A percentile compares a stretch with the other conserved stretches of the same genome.
phyloP scores from a whole-genome alignment of 2,888 invertebrate genomes.

The Lucinisca nassula region DNA sequence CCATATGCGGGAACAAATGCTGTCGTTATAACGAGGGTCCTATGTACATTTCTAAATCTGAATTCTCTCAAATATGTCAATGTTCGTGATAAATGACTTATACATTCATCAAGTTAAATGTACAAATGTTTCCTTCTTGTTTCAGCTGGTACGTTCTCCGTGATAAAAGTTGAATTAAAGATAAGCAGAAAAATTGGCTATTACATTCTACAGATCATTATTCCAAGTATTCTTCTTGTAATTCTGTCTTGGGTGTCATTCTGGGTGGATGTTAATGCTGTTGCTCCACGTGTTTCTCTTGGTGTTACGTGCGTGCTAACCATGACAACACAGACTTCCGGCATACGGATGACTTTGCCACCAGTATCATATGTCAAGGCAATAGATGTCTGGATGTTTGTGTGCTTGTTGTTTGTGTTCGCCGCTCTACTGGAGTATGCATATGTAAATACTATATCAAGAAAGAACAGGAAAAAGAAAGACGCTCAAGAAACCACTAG shows the following conservation, averaged over 20 bases:
- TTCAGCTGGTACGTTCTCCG: slow-evolving; percentile 47
- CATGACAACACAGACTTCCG: slow-evolving; percentile 71
- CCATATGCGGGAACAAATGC: too few species aligned
- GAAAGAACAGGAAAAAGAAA: neutral
- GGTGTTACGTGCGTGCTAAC: slow-evolving; percentile 70
- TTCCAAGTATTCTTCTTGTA: slow-evolving; percentile 89
- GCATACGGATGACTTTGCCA: slow-evolving; percentile 58
- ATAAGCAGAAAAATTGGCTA: slow-evolving; percentile 94
- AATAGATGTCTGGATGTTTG: slow-evolving; percentile 67
- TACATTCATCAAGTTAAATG: too few species aligned
- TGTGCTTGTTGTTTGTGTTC: slow-evolving; percentile 67
- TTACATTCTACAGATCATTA: slow-evolving; percentile 89
- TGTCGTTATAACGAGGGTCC: too few species aligned
- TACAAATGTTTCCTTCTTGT: too few species aligned
- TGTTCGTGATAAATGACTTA: too few species aligned
- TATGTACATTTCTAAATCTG: too few species aligned
- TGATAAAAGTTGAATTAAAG: slow-evolving; percentile 90
- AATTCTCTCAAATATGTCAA: too few species aligned
- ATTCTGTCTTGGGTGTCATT: slow-evolving; percentile 91
- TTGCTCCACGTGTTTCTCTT: slow-evolving; percentile 66
- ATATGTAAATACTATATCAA: slow-evolving; percentile 58
- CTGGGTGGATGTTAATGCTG: slow-evolving; percentile 82
- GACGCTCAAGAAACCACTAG: neutral
- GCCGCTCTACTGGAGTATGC: slow-evolving; percentile 65
- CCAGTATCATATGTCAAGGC: slow-evolving; percentile 64